A percentile compares a stretch with the other conserved stretches of the same genome.
Conservation (phyloP, 30 jellyfish, hydroid and myxozoan species). For the Aurelia sp. region DNA sequence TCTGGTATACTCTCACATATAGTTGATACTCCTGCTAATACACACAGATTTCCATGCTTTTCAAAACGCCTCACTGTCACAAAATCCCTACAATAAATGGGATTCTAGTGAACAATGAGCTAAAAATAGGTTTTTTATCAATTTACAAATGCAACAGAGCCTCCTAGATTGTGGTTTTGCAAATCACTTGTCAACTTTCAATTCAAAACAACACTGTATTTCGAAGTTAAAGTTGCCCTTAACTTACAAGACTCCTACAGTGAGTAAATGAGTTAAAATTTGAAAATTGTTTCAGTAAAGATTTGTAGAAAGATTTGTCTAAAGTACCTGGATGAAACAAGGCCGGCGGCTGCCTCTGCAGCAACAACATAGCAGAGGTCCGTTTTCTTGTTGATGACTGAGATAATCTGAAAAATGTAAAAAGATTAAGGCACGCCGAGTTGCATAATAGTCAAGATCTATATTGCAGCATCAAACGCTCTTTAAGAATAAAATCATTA, state of each 20-base stretch:
- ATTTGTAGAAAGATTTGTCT: neutral
- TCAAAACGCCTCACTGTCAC: slow-evolving; percentile 91
- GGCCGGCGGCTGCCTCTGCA: slow-evolving; percentile 93
- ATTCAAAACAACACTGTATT: too few relatives aligned
- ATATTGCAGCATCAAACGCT: too few relatives aligned
- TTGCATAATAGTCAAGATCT: too few relatives aligned
- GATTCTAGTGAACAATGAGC: too few relatives aligned
- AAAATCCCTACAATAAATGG: slow-evolving; percentile 72
- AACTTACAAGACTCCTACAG: neutral
- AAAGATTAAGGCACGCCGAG: too few relatives aligned
- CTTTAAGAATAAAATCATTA: too few relatives aligned
- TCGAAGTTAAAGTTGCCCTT: too few relatives aligned
- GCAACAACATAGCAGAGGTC: slow-evolving; percentile 80
- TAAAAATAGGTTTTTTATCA: too few relatives aligned
- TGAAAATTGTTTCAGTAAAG: neutral
- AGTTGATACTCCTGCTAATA: slow-evolving; percentile 69
- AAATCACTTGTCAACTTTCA: too few relatives aligned
- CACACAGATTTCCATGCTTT: slow-evolving; percentile 53
- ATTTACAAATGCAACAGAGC: too few relatives aligned
- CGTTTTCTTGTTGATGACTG: slow-evolving; percentile 58
- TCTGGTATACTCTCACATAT: slow-evolving; percentile 59
- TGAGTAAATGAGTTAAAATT: neutral
- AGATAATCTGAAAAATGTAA: slow-evolving; percentile 31
- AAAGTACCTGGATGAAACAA: slow-evolving; percentile 65
- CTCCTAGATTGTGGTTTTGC: too few relatives aligned